Evolutionary conservation across 1,140 invertebrate genomes (phyloP).

Genomic region (Aphelinus certus): DNA sequence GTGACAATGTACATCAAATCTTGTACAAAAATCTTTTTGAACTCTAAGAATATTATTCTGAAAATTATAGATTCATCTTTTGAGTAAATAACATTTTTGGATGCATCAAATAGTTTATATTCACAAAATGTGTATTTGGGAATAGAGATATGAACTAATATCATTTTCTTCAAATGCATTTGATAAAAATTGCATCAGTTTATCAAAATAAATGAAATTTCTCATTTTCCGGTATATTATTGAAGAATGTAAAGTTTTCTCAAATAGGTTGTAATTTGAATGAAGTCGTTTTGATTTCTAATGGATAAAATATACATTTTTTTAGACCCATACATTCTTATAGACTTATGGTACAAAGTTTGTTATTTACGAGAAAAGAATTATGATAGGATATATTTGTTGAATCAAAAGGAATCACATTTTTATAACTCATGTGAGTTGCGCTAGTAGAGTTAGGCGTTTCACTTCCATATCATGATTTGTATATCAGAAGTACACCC

Average conservation of each 20-base stretch:
- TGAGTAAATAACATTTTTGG: too few relatives aligned
- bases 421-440: conserved; percentile 13
- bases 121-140: conserved; percentile 23
- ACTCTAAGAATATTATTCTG: background rate
- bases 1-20: too few relatives aligned
- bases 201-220: too few relatives aligned
- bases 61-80: background rate
- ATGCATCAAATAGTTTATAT: conserved; percentile 1
- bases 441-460: conserved; percentile 10
- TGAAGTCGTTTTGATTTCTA: background rate
- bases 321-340: background rate
- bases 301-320: background rate
- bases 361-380: conserved; percentile 21
- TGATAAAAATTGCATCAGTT: too few relatives aligned
- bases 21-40: too few relatives aligned
- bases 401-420: conserved; percentile 20
- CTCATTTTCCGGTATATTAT: too few relatives aligned
- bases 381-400: conserved; percentile 27
- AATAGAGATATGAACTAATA: conserved; percentile 6
- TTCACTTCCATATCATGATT: conserved; percentile 28
- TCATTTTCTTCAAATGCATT: background rate
- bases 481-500: conserved; percentile 27
- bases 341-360: conserved; percentile 15
- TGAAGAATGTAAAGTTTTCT: too few relatives aligned
- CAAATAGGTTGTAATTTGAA: too few relatives aligned